Conservation (phyloP, 1,140 invertebrate species). For the Triops cancriformis region DNA sequence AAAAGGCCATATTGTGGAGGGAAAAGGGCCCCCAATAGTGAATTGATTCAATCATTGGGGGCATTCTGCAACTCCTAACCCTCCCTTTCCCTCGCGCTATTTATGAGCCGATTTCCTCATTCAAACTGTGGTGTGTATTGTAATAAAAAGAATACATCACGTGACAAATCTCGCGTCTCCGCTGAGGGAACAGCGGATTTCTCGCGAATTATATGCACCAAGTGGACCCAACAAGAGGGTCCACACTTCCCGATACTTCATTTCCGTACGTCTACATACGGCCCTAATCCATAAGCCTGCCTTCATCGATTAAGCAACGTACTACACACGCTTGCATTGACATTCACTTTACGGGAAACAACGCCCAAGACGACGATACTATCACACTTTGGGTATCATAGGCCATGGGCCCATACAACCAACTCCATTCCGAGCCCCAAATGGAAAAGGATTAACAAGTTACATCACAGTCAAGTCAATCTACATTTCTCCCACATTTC, state of each 20-base stretch:
- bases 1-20: neutral
- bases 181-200: neutral
- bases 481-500: too few species aligned
- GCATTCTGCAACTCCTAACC: too few species aligned
- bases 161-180: neutral
- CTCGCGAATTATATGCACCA: neutral
- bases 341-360: too few species aligned
- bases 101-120: neutral
- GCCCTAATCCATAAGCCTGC: neutral
- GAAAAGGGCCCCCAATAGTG: neutral
- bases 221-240: neutral
- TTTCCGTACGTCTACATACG: neutral
- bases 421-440: too few species aligned
- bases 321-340: too few species aligned
- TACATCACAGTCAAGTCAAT: too few species aligned
- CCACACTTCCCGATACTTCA: neutral
- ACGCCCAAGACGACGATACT: too few species aligned
- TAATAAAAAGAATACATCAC: neutral
- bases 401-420: too few species aligned
- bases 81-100: neutral
- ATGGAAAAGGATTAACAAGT: too few species aligned
- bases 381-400: too few species aligned
- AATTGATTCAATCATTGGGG: slow-evolving; percentile 1
- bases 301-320: neutral
- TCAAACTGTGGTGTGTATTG: neutral